Evolutionary conservation across 2,113 vertebrate genomes (phyloP).

Genomic region (Spea bombifrons): DNA sequence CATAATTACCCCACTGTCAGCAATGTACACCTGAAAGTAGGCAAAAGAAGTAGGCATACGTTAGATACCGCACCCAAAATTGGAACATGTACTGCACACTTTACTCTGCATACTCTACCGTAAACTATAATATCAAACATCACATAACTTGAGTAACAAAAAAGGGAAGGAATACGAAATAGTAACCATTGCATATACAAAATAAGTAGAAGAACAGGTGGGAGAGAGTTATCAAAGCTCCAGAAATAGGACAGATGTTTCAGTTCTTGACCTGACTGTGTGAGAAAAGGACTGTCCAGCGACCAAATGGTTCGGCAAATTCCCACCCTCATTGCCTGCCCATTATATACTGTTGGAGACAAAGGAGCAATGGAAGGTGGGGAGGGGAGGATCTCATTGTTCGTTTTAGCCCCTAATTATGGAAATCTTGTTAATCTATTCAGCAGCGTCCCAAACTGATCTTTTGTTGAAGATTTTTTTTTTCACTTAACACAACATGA

Average conservation of each 20-base stretch:
- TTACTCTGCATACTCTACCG: too few relatives aligned
- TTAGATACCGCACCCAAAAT: too few relatives aligned
- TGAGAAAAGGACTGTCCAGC: conserved; percentile 73
- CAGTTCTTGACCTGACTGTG: conserved; percentile 73
- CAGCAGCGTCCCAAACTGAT: conserved; percentile 64
- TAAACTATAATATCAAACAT: too few relatives aligned
- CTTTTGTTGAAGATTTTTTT: conserved; percentile 62
- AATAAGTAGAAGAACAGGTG: conserved; percentile 13
- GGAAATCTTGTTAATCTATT: conserved; percentile 99
- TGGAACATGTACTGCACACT: too few relatives aligned
- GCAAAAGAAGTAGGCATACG: too few relatives aligned
- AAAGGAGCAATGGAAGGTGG: conserved; percentile 71
- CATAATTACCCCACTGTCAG: too few relatives aligned
- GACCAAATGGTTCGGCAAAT: conserved; percentile 71
- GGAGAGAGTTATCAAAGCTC: conserved; percentile 48
- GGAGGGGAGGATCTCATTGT: conserved; percentile 86
- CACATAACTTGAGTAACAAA: too few relatives aligned
- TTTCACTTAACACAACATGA: conserved; percentile 45
- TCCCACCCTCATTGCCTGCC: conserved; percentile 67
- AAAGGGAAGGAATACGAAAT: too few relatives aligned
- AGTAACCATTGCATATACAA: too few relatives aligned
- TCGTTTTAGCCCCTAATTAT: conserved; percentile 80
- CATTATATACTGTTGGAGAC: conserved; percentile 80
- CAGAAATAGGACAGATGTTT: conserved; percentile 70
- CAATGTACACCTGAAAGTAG: too few relatives aligned